phyloP scores from a whole-genome alignment of 2,888 invertebrate species.

The Tethea ocularis region DNA sequence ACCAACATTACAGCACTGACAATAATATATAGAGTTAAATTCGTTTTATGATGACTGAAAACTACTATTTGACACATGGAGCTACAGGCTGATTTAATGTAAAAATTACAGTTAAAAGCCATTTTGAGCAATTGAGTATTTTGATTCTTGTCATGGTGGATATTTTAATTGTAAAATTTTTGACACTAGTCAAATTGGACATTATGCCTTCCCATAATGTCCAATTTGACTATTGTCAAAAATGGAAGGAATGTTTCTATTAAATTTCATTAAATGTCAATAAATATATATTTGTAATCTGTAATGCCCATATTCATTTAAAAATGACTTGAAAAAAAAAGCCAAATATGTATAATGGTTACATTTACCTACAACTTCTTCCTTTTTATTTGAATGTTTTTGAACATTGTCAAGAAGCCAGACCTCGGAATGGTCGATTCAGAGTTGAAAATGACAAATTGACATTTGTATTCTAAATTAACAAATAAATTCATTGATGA shows the following conservation, averaged over 20 bases:
- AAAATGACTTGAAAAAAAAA: background rate
- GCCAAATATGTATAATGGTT: no score
- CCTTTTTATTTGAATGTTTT: background rate
- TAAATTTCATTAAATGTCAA: background rate
- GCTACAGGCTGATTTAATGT: background rate
- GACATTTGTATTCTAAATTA: background rate
- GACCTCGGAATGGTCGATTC: background rate
- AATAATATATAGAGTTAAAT: background rate
- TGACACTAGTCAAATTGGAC: background rate
- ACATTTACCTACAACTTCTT: no score
- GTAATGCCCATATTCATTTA: background rate
- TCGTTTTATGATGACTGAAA: background rate
- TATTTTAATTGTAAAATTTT: background rate
- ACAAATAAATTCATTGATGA: background rate
- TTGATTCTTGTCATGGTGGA: background rate
- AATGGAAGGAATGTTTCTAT: no score
- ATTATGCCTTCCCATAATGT: no score
- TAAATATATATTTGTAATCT: background rate
- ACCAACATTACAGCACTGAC: background rate
- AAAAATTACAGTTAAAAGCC: no score
- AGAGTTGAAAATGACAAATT: background rate
- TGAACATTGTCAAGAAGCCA: background rate
- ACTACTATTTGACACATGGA: background rate
- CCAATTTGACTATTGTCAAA: no score
- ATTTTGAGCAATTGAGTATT: background rate